A percentile compares a stretch with the other conserved stretches of the same genome.
phyloP scores from a whole-genome alignment of 2,888 invertebrate genomes.

The Heliconius charithonia region DNA sequence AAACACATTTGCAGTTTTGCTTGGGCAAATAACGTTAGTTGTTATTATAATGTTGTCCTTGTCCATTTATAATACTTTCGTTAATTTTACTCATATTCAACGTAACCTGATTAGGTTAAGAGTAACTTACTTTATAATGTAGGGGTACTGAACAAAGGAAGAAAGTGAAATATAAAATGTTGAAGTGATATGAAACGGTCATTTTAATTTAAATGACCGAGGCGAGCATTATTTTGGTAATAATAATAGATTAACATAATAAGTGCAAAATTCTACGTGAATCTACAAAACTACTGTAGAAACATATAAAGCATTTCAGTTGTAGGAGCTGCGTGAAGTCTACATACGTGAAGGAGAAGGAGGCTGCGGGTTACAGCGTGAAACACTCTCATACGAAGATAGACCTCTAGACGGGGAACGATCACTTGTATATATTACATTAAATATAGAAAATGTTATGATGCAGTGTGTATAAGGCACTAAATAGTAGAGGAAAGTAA shows the following conservation, averaged over 20 bases:
- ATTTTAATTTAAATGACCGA: neutral
- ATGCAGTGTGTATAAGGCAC: neutral
- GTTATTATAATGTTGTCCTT: neutral
- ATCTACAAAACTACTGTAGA: neutral
- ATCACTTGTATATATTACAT: neutral
- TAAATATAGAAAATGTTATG: neutral
- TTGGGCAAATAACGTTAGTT: neutral
- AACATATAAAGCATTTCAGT: conserved; percentile 10
- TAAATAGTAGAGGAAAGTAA: neutral
- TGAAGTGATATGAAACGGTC: neutral
- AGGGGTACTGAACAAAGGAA: neutral
- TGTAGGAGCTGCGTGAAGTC: conserved; percentile 7
- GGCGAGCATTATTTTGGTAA: neutral
- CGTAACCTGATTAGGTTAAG: neutral
- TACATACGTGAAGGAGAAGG: neutral
- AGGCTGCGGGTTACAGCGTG: too few species aligned
- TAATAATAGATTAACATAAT: neutral
- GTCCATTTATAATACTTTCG: too few species aligned
- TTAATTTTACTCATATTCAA: neutral
- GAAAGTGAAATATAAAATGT: neutral
- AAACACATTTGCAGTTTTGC: neutral
- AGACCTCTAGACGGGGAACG: neutral
- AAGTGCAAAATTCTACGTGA: conserved; percentile 1
- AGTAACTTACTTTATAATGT: neutral
- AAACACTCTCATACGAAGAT: neutral